Conservation (phyloP, 30 jellyfish, hydroid and myxozoan genomes). For the Cassiopea xamachana region DNA sequence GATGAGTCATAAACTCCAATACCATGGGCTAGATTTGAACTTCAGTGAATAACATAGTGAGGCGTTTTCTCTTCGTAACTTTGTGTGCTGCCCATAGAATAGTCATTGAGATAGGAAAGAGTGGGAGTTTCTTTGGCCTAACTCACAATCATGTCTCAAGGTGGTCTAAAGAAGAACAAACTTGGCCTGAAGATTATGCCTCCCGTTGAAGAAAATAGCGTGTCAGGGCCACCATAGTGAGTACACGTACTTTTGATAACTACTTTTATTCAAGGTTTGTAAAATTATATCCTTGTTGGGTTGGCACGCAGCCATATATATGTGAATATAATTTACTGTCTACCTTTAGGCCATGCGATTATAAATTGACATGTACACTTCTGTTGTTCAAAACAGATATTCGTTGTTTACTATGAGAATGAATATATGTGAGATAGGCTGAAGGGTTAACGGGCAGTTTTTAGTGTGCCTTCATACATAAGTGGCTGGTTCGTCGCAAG, state of each 20-base stretch:
- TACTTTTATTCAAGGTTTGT: neutral
- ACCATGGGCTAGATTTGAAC: slow-evolving; percentile 32
- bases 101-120: neutral
- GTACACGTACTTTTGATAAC: neutral
- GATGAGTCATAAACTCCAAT: slow-evolving; percentile 14
- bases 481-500: no score
- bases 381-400: no score
- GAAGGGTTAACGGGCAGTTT: no score
- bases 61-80: neutral
- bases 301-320: neutral
- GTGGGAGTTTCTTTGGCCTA: slow-evolving; percentile 30
- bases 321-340: no score
- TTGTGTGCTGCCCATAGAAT: neutral
- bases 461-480: no score
- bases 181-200: slow-evolving; percentile 85
- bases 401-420: no score
- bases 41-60: neutral
- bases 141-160: slow-evolving; percentile 68
- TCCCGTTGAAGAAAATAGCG: slow-evolving; percentile 92
- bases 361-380: no score
- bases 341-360: no score
- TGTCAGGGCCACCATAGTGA: slow-evolving; percentile 86
- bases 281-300: neutral
- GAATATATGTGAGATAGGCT: no score
- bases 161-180: slow-evolving; percentile 75